Percentiles rank a stretch among this genome's conserved stretches.
phyloP scores from a whole-genome alignment of 2,113 vertebrate genomes.

The Felis chaus region DNA sequence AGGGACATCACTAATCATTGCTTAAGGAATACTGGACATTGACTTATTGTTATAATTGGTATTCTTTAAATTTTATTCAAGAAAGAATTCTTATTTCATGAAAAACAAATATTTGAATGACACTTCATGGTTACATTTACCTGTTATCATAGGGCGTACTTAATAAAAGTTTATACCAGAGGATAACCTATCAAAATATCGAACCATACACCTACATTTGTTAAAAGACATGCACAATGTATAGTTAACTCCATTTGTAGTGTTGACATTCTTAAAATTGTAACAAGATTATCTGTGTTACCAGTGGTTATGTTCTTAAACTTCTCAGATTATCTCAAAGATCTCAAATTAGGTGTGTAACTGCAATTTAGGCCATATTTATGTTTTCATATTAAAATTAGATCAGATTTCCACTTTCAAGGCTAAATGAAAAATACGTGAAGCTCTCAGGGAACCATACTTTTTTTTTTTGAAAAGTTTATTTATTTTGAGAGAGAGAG shows the following conservation, averaged over 20 bases:
- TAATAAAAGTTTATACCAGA: neutral
- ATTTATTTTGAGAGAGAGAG: too few relatives aligned
- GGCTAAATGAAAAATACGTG: neutral
- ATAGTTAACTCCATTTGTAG: neutral
- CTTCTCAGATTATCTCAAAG: neutral
- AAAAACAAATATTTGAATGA: neutral
- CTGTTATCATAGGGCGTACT: neutral
- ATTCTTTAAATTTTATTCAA: constrained; percentile 1
- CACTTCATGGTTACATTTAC: neutral
- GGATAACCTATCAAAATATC: neutral
- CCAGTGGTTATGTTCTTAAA: neutral
- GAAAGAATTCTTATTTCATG: constrained; percentile 20
- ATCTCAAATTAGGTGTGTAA: neutral
- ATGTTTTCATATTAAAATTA: constrained; percentile 42
- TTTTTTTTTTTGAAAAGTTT: too few relatives aligned
- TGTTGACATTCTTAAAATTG: constrained; percentile 32
- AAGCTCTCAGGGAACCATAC: neutral
- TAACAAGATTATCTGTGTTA: neutral
- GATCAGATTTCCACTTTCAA: constrained; percentile 18
- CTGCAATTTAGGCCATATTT: neutral
- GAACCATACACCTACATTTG: neutral
- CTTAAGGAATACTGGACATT: neutral
- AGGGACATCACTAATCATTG: neutral
- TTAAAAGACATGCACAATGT: neutral
- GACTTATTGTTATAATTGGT: constrained; percentile 10